Percentiles rank a stretch among this genome's conserved stretches.
phyloP scores from a whole-genome alignment of 2,888 invertebrate genomes.

The Acleris cristana region DNA sequence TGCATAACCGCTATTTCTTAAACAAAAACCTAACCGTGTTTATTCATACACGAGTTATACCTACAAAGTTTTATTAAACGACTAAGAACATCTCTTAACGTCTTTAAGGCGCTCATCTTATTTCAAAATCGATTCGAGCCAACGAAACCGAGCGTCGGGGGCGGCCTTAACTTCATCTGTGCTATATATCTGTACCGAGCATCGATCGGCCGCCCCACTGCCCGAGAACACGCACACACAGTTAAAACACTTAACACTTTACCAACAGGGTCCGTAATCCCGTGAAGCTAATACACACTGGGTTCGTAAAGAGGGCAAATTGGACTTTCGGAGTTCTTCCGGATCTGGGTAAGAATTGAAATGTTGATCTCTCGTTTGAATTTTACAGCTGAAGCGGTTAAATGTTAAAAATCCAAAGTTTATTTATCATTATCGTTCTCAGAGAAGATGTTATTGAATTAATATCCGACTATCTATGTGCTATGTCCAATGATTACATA shows the following conservation, averaged over 20 bases:
- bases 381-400: neutral
- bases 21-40: no score
- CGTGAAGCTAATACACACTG: slow-evolving; percentile 38
- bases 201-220: slow-evolving; percentile 80
- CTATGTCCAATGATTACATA: no score
- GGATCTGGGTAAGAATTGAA: slow-evolving; percentile 41
- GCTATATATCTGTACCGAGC: slow-evolving; percentile 72
- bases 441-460: no score
- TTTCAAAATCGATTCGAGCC: slow-evolving; percentile 61
- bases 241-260: slow-evolving; percentile 56
- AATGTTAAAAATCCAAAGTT: no score
- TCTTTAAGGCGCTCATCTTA: slow-evolving; percentile 55
- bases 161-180: slow-evolving; percentile 65
- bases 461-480: no score
- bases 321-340: slow-evolving; percentile 49
- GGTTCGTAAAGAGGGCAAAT: slow-evolving; percentile 59
- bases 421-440: no score
- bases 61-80: slow-evolving; percentile 15
- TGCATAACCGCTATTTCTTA: no score
- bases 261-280: slow-evolving; percentile 57
- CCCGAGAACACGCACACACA: slow-evolving; percentile 64
- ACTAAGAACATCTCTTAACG: slow-evolving; percentile 39
- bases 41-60: no score
- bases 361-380: slow-evolving; percentile 17
- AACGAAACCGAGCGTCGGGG: slow-evolving; percentile 71